These are phyloP conservation scores for Campylorhamphus procurvoides DNA, from an alignment of 2,113 vertebrate species.

Conservation along the genomic window DNA sequence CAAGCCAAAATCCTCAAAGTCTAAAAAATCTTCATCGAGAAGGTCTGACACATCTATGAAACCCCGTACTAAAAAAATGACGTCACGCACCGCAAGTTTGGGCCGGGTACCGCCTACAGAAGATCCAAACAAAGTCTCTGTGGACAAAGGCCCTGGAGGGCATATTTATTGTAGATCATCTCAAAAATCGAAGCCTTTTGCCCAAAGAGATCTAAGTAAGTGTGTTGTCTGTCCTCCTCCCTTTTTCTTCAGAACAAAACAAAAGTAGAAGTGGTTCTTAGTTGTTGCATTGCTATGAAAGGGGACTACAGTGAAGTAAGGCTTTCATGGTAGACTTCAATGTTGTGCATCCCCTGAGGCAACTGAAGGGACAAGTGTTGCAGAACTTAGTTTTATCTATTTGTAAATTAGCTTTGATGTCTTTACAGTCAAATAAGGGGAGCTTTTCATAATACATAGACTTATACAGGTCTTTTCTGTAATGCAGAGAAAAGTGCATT, in stretches of 20 bases:
- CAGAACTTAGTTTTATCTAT: neutral
- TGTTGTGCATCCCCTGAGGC: neutral
- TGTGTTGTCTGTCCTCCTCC: neutral
- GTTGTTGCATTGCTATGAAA: neutral
- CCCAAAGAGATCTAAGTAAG: conserved; percentile 86
- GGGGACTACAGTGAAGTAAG: accelerated
- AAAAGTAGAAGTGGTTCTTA: neutral
- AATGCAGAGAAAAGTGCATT: neutral
- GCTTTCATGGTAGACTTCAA: neutral
- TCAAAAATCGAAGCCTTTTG: conserved; percentile 81
- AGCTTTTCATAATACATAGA: neutral
- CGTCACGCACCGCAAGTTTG: conserved; percentile 86
- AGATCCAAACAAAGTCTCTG: conserved; percentile 79
- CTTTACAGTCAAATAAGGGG: neutral
- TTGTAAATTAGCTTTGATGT: neutral
- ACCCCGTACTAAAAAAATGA: conserved; percentile 89
- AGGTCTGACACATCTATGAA: conserved; percentile 77
- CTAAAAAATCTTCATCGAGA: conserved; percentile 84
- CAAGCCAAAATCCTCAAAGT: conserved; percentile 91
- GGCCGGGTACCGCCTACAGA: conserved; percentile 84
- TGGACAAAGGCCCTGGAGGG: conserved; percentile 87
- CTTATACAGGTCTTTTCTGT: neutral
- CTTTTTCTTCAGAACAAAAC: neutral
- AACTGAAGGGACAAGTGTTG: neutral
- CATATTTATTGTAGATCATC: conserved; percentile 85